Conservation (phyloP, 2,888 invertebrate genomes). For the Cerceris rybyensis region DNA sequence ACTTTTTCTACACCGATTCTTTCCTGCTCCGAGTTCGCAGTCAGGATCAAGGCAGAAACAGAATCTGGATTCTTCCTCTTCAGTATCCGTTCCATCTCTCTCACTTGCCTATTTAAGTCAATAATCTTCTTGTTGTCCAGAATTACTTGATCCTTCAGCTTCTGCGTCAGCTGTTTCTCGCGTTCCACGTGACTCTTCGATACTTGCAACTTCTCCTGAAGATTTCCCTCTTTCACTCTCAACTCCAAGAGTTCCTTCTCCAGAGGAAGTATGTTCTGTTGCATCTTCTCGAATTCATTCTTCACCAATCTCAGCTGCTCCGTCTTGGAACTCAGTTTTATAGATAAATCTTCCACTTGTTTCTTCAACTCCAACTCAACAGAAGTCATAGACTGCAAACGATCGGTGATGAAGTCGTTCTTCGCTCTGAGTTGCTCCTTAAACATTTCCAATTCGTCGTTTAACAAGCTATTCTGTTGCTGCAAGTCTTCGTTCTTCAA, state of each 20-base stretch:
- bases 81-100: conserved; percentile 92
- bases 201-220: conserved; percentile 74
- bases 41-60: conserved; percentile 88
- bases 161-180: conserved; percentile 77
- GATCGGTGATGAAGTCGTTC: conserved; percentile 77
- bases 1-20: conserved; percentile 75
- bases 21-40: conserved; percentile 78
- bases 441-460: conserved; percentile 77
- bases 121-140: conserved; percentile 84
- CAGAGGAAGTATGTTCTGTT: conserved; percentile 72
- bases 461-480: conserved; percentile 76
- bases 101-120: conserved; percentile 90
- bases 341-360: conserved; percentile 75
- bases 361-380: conserved; percentile 74
- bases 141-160: conserved; percentile 79
- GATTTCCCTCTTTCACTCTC: conserved; percentile 70
- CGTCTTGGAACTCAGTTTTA: conserved; percentile 76
- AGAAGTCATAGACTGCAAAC: conserved; percentile 74
- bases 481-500: conserved; percentile 74
- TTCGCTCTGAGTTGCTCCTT: conserved; percentile 78
- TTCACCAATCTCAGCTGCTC: conserved; percentile 75
- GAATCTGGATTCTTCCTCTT: conserved; percentile 92
- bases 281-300: conserved; percentile 74
- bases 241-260: conserved; percentile 78
- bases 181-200: conserved; percentile 76